Evolutionary conservation across 1,140 invertebrate species (phyloP).

Genomic region (Drosophila saltans): DNA sequence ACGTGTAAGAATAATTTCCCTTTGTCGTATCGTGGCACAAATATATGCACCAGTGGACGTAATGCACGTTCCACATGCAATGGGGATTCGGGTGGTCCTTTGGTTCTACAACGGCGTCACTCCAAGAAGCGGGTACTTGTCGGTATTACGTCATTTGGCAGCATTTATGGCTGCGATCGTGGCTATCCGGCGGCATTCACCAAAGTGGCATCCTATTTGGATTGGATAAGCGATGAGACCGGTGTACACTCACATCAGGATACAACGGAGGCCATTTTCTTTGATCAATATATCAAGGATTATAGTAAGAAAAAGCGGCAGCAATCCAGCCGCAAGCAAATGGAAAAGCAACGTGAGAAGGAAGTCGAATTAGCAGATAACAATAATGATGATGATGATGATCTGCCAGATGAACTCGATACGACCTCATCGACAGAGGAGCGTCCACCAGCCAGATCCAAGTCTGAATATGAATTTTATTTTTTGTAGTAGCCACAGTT

Average conservation of each 20-base stretch:
- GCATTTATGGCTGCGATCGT: slow-evolving; percentile 84
- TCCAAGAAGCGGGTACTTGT: slow-evolving; percentile 80
- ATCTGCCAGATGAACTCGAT: slow-evolving; percentile 64
- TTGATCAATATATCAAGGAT: slow-evolving; percentile 63
- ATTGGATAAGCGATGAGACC: slow-evolving; percentile 84
- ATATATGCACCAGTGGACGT: slow-evolving; percentile 84
- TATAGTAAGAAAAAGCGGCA: slow-evolving; percentile 45
- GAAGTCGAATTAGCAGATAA: slow-evolving; percentile 33
- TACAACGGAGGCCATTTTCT: slow-evolving; percentile 71
- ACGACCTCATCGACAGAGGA: slow-evolving; percentile 32
- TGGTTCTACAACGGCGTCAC: slow-evolving; percentile 75
- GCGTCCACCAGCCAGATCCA: slow-evolving; percentile 45
- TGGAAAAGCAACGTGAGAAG: slow-evolving; percentile 13
- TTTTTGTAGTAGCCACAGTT: slow-evolving; percentile 49
- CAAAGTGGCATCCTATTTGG: slow-evolving; percentile 84
- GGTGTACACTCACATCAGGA: slow-evolving; percentile 70
- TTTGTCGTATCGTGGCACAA: slow-evolving; percentile 83
- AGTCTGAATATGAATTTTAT: slow-evolving; percentile 65
- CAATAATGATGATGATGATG: slow-evolving; percentile 21
- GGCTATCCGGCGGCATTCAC: slow-evolving; percentile 85
- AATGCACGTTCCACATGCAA: slow-evolving; percentile 82
- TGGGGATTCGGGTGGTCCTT: slow-evolving; percentile 84
- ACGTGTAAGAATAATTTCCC: slow-evolving; percentile 85
- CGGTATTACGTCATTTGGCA: slow-evolving; percentile 85
- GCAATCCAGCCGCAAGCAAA: slow-evolving; percentile 37